Conservation (phyloP, 2,888 invertebrate genomes). For the Stenodera caucasica region DNA sequence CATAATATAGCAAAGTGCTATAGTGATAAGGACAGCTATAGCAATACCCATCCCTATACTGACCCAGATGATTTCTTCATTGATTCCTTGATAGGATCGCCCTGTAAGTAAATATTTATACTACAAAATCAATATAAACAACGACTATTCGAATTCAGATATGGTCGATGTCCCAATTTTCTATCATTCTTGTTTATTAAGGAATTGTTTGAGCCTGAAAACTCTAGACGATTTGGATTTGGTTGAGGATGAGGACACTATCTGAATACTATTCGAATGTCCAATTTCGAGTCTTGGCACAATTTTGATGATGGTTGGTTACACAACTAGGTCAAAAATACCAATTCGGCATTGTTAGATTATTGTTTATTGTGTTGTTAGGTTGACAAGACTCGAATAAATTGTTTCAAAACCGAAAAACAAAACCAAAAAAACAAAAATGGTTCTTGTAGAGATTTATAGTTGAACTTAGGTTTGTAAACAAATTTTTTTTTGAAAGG, state of each 20-base stretch:
- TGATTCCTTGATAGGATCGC: conserved; percentile 79
- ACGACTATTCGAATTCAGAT: not conserved
- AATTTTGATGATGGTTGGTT: not conserved
- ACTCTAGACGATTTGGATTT: not conserved
- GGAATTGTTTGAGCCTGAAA: not conserved
- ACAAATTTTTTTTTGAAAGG: too few species aligned
- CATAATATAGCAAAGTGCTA: conserved; percentile 80
- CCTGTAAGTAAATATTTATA: conserved; percentile 58
- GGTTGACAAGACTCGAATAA: not conserved
- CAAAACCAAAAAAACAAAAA: too few species aligned
- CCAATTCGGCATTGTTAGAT: not conserved
- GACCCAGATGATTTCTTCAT: conserved; percentile 88
- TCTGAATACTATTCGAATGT: too few species aligned
- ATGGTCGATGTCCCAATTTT: not conserved
- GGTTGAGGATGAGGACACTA: too few species aligned
- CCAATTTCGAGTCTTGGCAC: too few species aligned
- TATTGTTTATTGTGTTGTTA: not conserved
- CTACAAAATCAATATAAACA: not conserved
- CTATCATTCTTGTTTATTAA: not conserved
- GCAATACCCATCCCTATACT: conserved; percentile 86
- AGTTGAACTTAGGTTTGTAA: too few species aligned
- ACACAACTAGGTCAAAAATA: not conserved
- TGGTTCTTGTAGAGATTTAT: too few species aligned
- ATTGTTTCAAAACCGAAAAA: too few species aligned
- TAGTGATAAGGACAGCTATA: conserved; percentile 77